Base-by-base conservation (phyloP, 2,888 invertebrate genomes). In the Lissocephala sabroskyi region DNA sequence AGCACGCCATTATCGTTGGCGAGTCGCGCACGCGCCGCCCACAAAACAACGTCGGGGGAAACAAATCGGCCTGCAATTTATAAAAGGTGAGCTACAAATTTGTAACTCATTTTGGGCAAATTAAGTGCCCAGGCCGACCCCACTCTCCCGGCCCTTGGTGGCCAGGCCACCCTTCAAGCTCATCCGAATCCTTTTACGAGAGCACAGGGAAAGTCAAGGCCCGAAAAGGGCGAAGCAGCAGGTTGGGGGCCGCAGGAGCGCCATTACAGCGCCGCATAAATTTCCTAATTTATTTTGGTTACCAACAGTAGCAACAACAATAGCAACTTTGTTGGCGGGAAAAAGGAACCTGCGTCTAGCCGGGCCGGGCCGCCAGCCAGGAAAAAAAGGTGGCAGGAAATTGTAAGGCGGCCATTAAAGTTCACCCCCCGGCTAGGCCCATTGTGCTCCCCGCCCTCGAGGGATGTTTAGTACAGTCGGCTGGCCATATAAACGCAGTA, bases 31-130 rank as follows among this genome's bases (percentile, higher is more conserved):
- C 51, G 55, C 53, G 48, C 52, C 39, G 39, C 52, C 50, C 28
- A 16, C 45, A 48, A 51, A 59, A 19, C 39, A 48, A 41, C 23
- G 32, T n/a, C 29, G 32, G 29, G n/a, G n/a, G 48, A 55, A 52
- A 56, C 56, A 70, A 74, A 65, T 70, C 52, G 52, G 46, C 52
- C 47, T 49, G 63, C 54, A 62, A 65, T 66, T 59, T 59, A 50
- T 45, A 28, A 41, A 50, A 41, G 48, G 52, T 49, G 40, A 41
- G 41, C 50, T 59, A 52, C 59, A 59, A 76, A 75, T 73, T 75
- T 71, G 62, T 71, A 62, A 58, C 56, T 56, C 56, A 66, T 64
- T 71, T 59, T 52, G 43, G 45, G 48, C 58, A 63, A 68, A 74
- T 65, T 65, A 59, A 59, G 52, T 57, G 59, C 52, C 45, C 30